These are phyloP conservation scores for Aspidoscelis tigris DNA, from an alignment of 2,113 vertebrate genomes.

Conservation along the genomic window DNA sequence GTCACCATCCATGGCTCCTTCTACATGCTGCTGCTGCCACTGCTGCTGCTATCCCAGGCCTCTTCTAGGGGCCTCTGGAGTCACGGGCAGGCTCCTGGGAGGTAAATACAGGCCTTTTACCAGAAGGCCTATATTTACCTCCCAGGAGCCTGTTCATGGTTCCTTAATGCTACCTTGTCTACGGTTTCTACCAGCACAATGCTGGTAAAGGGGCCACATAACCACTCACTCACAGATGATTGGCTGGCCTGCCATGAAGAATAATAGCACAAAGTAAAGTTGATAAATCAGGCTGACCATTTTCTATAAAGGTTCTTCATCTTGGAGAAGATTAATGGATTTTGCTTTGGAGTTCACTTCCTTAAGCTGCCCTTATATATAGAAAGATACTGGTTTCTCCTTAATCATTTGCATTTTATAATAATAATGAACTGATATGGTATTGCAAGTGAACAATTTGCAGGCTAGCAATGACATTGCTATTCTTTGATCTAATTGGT, in stretches of 20 bases:
- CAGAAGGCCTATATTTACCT: too few species aligned
- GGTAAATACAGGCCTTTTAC: too few species aligned
- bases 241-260: neutral
- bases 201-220: neutral
- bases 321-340: neutral
- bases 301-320: neutral
- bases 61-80: too few species aligned
- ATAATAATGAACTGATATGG: neutral
- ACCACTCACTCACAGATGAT: neutral
- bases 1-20: too few species aligned
- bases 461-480: neutral
- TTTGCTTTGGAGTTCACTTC: neutral
- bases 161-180: neutral
- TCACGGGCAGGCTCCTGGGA: too few species aligned
- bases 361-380: neutral
- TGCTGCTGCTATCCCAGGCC: too few species aligned
- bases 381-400: neutral
- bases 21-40: too few species aligned
- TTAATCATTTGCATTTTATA: neutral
- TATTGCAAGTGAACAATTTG: neutral
- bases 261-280: neutral
- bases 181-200: neutral
- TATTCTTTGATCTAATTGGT: constrained; percentile 17
- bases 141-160: too few species aligned
- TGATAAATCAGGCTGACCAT: neutral